Base-by-base conservation (phyloP, 2,888 invertebrate genomes). In the Leucophora obtusa region DNA sequence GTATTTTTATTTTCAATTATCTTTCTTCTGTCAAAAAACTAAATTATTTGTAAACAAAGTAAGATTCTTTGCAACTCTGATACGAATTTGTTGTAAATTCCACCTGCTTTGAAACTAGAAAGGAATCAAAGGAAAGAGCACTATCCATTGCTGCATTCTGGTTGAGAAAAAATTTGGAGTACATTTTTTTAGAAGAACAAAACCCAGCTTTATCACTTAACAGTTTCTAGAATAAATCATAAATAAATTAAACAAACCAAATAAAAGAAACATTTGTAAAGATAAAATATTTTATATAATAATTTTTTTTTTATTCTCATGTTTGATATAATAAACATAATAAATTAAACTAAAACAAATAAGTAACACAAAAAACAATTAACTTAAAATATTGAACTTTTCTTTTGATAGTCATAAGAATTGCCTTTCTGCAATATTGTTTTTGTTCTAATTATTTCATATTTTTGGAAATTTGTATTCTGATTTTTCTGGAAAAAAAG, bases 291-390 rank as follows among this genome's bases (percentile, higher is more conserved):
- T 38, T 38, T 38, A 38, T 11, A 38, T 38, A 38, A 38, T 38
- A 11, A 38, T 38, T 38, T 43, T 14, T 43, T 47, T 47, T 47
- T 47, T 47, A 47, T 47, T 47, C 43, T 47, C 43, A 47, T 47
- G 43, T 47, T 47, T 47, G 2, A 47, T 47, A 47, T 53, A 62
- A 66, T 68, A 68, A 68, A 56, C 47, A 51, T 43, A 59, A 63
- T 68, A 78, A 79, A 73, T 73, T 79, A 53, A n/a, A 35, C 21
- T 53, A 54, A 73, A 72, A 78, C 68, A 63, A 50, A 54, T 33
- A 76, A 59, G 11, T 62, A 70, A 76, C 69, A 76, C 38, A 69
- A 63, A 43, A 68, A 69, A 76, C 75, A 76, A 76, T 58, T 18
- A 69, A 43, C 17, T 69, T 51, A 75, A 63, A 62, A 33, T 33